Evolutionary conservation across 2,113 vertebrate genomes (phyloP), one percentile per base, ranked within the genome.

Genomic region (Mesembrinibis cayennensis): DNA sequence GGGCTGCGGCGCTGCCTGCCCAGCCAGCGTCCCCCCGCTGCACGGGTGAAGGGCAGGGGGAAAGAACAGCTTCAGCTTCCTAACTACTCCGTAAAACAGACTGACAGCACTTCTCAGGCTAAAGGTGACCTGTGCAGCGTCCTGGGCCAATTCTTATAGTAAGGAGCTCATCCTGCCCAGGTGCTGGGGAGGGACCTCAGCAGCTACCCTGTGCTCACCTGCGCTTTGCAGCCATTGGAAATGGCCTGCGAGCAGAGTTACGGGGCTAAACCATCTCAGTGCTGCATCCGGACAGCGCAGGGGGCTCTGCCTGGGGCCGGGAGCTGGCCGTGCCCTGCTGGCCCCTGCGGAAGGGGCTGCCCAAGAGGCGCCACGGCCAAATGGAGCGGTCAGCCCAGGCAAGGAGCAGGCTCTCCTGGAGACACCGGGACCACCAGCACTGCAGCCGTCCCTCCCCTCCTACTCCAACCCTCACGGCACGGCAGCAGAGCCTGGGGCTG

Each of bases 221-320:
- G 58, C 1, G 5, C 63, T 40, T 11, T 26, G 30, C 69, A 89
- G 72, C 21, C 30, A 11, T 30, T 7, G 16, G 44, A 36, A 70
- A 18, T 17, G 9, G 8, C n/a, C 52, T 11, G 29, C 2, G 20
- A 76, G 53, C 79, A 87, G 59, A 34, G 40, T 26, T 44, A 3
- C 0, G 2, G 73, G 55, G n/a, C 25, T 67, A 16, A 59, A 34
- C 2, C 30, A 30, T 21, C 26, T 1, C 59, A 23, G 52, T 2
- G 56, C 22, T 16, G 6, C n/a, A 30, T 5, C 34, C 6, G 0
- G 0, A 19, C 40, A 29, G 53, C 1, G 0, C 30, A 1, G 3
- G 32, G 47, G 12, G 20, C 58, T 76, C 56, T 61, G 74, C 36
- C 26, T 6, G 22, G 50, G 32, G 5, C 38, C 38, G 38, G 2